phyloP scores from a whole-genome alignment of 1,140 invertebrate species.

The Drosophila nigromelanica region DNA sequence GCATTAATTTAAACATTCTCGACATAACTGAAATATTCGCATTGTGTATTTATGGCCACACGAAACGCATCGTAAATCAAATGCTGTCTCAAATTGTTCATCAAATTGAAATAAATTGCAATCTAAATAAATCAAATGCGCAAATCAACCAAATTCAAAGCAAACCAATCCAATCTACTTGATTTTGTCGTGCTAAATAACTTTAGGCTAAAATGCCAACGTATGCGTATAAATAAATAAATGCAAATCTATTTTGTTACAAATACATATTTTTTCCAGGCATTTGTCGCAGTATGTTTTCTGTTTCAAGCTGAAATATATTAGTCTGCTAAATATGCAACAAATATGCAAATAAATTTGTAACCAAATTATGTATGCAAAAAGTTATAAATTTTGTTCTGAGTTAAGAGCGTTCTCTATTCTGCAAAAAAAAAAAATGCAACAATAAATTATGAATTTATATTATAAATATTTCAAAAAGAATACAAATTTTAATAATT shows the following conservation, averaged over 20 bases:
- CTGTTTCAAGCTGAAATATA: conserved; percentile 10
- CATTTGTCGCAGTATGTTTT: conserved; percentile 20
- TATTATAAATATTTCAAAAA: not conserved
- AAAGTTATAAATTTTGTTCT: not conserved
- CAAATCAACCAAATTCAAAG: conserved; percentile 7
- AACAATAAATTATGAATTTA: not conserved
- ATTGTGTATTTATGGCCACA: not conserved
- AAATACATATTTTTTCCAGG: conserved; percentile 11
- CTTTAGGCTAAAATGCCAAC: conserved; percentile 6
- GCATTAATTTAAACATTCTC: not conserved
- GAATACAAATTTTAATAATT: no score
- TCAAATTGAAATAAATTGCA: conserved; percentile 45
- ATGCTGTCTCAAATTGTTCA: conserved; percentile 24
- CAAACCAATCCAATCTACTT: conserved; percentile 13
- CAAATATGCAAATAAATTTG: conserved; percentile 2
- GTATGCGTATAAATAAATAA: conserved; percentile 28
- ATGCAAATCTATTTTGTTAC: conserved; percentile 33
- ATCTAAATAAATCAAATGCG: not conserved
- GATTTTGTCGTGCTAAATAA: conserved; percentile 18
- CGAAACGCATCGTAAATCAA: conserved; percentile 46
- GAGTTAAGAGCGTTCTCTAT: no score
- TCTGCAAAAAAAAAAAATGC: not conserved
- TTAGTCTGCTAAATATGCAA: not conserved
- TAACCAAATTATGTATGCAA: not conserved
- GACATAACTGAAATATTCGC: not conserved